Evolutionary conservation across 2,113 vertebrate genomes (phyloP).

Genomic region (Bos indicus): DNA sequence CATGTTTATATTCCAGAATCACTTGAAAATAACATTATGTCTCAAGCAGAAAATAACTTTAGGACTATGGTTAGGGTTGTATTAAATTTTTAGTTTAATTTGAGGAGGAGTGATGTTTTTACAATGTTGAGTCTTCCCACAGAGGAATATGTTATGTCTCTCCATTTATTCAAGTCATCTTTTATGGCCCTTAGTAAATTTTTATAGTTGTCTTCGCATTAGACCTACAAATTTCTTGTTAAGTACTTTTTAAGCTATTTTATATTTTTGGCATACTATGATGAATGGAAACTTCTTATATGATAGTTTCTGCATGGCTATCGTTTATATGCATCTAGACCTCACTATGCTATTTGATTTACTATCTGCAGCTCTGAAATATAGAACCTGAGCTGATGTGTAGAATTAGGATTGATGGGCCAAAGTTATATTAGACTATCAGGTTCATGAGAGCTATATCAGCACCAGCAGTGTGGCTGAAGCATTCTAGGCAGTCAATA

Average conservation of each 20-base stretch:
- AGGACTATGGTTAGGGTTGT: neutral
- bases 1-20: neutral
- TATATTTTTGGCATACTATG: neutral
- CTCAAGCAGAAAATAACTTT: slow-evolving; percentile 37
- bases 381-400: neutral
- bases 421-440: neutral
- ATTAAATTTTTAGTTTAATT: slow-evolving; percentile 39
- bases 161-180: slow-evolving; percentile 39
- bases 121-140: neutral
- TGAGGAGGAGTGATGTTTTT: slow-evolving; percentile 26
- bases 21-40: slow-evolving; percentile 25
- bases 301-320: neutral
- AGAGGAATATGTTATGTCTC: slow-evolving; percentile 29
- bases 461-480: neutral
- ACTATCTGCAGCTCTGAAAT: neutral
- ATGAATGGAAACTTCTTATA: neutral
- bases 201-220: slow-evolving; percentile 22
- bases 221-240: slow-evolving; percentile 36
- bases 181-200: slow-evolving; percentile 45
- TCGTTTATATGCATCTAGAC: neutral
- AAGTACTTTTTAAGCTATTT: slow-evolving; percentile 43
- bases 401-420: neutral
- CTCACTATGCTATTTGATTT: neutral
- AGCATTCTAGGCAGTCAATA: neutral
- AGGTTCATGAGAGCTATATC: neutral